Percentiles rank a stretch among this genome's conserved stretches.
phyloP scores from a whole-genome alignment of 2,888 invertebrate genomes.

The Campaea margaritaria region DNA sequence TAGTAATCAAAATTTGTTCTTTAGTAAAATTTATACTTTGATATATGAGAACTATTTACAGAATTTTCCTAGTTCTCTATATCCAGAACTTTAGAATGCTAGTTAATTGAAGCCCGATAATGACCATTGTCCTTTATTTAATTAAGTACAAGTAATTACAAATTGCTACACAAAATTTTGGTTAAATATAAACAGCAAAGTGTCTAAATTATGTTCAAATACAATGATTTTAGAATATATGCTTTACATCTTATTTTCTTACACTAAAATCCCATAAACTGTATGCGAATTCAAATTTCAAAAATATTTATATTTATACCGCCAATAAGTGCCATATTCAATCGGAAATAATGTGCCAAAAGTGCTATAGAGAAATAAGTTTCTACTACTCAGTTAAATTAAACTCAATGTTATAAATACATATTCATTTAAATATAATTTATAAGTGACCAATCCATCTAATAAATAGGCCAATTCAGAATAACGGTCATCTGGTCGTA shows the following conservation, averaged over 20 bases:
- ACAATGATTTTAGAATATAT: slow-evolving; percentile 81
- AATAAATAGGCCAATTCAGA: slow-evolving; percentile 63
- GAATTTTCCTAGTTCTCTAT: not conserved
- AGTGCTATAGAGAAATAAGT: slow-evolving; percentile 50
- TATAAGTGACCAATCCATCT: slow-evolving; percentile 36
- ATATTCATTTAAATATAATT: slow-evolving; percentile 21
- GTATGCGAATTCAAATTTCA: slow-evolving; percentile 44
- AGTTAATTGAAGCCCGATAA: slow-evolving; percentile 33
- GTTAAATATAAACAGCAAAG: slow-evolving; percentile 51
- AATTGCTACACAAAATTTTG: slow-evolving; percentile 52
- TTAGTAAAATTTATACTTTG: no score
- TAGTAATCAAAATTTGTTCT: no score
- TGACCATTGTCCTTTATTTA: slow-evolving; percentile 54
- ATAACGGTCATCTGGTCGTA: slow-evolving; percentile 51
- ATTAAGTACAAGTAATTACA: slow-evolving; percentile 52
- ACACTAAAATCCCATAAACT: slow-evolving; percentile 38
- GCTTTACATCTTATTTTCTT: slow-evolving; percentile 67
- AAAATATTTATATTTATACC: slow-evolving; percentile 44
- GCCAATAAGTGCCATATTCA: slow-evolving; percentile 52
- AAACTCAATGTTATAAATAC: slow-evolving; percentile 24
- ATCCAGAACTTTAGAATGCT: not conserved
- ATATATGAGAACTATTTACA: not conserved
- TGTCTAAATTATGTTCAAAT: slow-evolving; percentile 62
- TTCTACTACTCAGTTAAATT: slow-evolving; percentile 16
- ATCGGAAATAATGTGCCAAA: slow-evolving; percentile 54